A percentile compares a stretch with the other conserved stretches of the same genome.
Conservation (phyloP, 2,888 invertebrate species). For the Cenopis cana region DNA sequence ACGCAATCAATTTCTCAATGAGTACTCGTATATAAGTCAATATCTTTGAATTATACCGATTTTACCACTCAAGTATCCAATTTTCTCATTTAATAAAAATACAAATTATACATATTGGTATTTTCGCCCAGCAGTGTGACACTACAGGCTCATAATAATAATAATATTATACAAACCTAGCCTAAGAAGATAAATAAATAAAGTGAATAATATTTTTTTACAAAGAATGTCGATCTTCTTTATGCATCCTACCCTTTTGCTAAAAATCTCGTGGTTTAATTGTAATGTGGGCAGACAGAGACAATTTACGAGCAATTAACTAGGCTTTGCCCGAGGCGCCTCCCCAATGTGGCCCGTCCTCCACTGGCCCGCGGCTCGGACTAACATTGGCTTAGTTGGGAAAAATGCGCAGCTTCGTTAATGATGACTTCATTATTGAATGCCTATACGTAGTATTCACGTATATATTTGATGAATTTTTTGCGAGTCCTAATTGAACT, state of each 20-base stretch:
- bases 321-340: conserved; percentile 30
- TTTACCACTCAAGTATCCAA: not conserved
- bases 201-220: too few species aligned
- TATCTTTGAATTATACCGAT: not conserved
- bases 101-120: too few species aligned
- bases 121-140: too few species aligned
- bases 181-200: too few species aligned
- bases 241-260: conserved; percentile 5
- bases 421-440: conserved; percentile 39
- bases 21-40: too few species aligned
- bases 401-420: conserved; percentile 33
- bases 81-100: not conserved
- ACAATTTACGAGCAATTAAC: conserved; percentile 41
- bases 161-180: too few species aligned
- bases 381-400: conserved; percentile 41
- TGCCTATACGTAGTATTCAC: not conserved
- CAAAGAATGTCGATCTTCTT: not conserved
- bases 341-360: conserved; percentile 9
- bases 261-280: conserved; percentile 21
- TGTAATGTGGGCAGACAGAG: conserved; percentile 31
- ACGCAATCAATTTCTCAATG: too few species aligned
- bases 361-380: conserved; percentile 25
- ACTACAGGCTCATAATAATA: too few species aligned
- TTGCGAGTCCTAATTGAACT: not conserved
- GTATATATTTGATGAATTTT: conserved; percentile 1